Evolutionary conservation across 2,113 vertebrate species (phyloP), one percentile per base, ranked within the genome.

Genomic region (Podilymbus podiceps): DNA sequence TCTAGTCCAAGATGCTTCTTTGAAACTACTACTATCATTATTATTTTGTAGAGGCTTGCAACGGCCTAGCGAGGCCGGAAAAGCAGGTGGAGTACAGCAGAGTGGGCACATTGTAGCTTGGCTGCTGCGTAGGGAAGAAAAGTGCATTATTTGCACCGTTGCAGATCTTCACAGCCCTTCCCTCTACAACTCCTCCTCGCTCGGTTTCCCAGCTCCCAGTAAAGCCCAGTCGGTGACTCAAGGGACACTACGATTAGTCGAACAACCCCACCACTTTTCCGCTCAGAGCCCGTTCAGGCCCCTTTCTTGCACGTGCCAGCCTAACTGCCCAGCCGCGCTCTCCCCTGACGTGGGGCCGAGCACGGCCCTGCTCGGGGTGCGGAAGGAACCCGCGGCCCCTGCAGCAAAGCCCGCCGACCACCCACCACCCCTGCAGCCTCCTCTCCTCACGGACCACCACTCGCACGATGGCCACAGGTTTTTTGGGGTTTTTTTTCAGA

Each of bases 221-320:
- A 49, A 25, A 24, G 53, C 22, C 28, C 78, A 66, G 77, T 2
- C 2, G 4, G 56, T 2, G 9, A 2, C 58, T 28, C 55, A 9
- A 2, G 47, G n/a, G 42, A 33, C 21, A 6, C 35, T 2, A 1
- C 1, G 1, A 8, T 20, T 1, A 33, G 67, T 30, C 9, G 71
- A 24, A 24, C 2, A 4, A 60, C 14, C 6, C 3, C 35, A 25
- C 11, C 49, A 1, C 4, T 19, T 13, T 31, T 44, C 42, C 6
- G 3, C 30, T 27, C 42, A 6, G 58, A 16, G 8, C 2, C 3
- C 49, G 5, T 13, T 23, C 74, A 17, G 20, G 2, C 33, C 42
- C 66, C 1, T 1, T 55, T 19, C 31, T n/a, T 4, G 8, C 25
- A 20, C 1, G 2, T 8, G 50, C 27, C 28, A 75, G 68, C 17